Base-by-base conservation (phyloP, 2,113 vertebrate species). In the Chroicocephalus ridibundus region DNA sequence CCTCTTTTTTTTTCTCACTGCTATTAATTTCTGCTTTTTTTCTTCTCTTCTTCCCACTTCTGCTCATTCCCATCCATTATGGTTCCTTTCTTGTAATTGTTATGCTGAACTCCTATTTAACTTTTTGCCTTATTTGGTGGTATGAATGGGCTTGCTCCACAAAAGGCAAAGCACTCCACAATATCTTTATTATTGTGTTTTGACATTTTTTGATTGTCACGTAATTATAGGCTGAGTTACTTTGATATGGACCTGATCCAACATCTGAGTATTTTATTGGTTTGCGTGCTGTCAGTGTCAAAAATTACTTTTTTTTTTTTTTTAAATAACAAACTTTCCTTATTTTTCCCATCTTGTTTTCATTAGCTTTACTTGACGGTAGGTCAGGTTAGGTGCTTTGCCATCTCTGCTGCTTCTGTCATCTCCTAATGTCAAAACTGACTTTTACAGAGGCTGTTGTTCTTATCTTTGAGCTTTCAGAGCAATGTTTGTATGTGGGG, bases 61-160 rank as follows among this genome's bases (percentile, higher is more conserved):
- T 86, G 13, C 36, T 40, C 18, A 46, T 91, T 88, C 42, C 54
- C 7, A 58, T 58, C 24, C 54, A 51, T 62, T 82, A 85, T 22
- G 46, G n/a, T 25, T 89, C 25, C 4, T 15, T 77, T 83, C 65
- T 54, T 64, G 18, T 66, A 81, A 87, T 58, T 26, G 32, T 64
- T 29, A 54, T 14, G 25, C 19, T 76, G 26, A 70, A 54, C 27
- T 79, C 27, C 20, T 80, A 11, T 89, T 80, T 77, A 65, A 69
- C 10, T 58, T 92, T 62, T 92, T 61, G 6, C 93, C 86, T 85
- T 95, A 90, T 96, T 94, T 96, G 83, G 86, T 93, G 61, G 69
- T 38, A 44, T 36, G 17, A 66, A 82, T 79, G 57, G 70, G 25
- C n/a, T 81, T 66, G 55, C 71, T 77, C 32, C n/a, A 90, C 84